Evolutionary conservation across 2,888 invertebrate genomes (phyloP).

Genomic region (Sclerodermus sp.): DNA sequence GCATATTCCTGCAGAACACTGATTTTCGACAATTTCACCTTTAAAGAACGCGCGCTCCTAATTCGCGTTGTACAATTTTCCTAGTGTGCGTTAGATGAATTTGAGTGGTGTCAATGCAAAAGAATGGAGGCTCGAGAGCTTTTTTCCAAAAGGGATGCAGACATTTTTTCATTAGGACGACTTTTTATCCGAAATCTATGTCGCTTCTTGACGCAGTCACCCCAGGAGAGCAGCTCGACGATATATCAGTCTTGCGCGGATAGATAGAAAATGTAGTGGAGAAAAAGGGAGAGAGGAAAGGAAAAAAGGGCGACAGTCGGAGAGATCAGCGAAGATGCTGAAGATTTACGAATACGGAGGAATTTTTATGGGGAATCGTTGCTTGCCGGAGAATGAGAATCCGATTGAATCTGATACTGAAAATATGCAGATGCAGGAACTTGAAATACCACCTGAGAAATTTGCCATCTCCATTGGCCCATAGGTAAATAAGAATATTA

Average conservation of each 20-base stretch:
- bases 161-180: conserved; percentile 28
- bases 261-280: neutral
- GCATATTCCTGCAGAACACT: neutral
- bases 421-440: too few species aligned
- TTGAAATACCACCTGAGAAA: too few species aligned
- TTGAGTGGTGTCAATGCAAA: neutral
- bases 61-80: too few species aligned
- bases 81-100: too few species aligned
- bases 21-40: neutral
- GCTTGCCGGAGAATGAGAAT: too few species aligned
- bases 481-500: too few species aligned
- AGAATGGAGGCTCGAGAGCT: neutral
- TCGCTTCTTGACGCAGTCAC: conserved; percentile 17
- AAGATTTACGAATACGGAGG: conserved; percentile 24
- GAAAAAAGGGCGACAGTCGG: conserved; percentile 12
- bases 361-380: conserved; percentile 27
- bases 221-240: neutral
- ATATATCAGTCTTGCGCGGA: conserved; percentile 12
- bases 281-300: conserved; percentile 6
- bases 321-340: conserved; percentile 4
- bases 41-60: too few species aligned
- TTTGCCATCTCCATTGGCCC: too few species aligned
- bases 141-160: conserved; percentile 1
- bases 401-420: too few species aligned
- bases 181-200: conserved; percentile 26